These are phyloP conservation scores for Philopedon plagiatum DNA, from an alignment of 2,888 invertebrate genomes.

Conservation along the genomic window DNA sequence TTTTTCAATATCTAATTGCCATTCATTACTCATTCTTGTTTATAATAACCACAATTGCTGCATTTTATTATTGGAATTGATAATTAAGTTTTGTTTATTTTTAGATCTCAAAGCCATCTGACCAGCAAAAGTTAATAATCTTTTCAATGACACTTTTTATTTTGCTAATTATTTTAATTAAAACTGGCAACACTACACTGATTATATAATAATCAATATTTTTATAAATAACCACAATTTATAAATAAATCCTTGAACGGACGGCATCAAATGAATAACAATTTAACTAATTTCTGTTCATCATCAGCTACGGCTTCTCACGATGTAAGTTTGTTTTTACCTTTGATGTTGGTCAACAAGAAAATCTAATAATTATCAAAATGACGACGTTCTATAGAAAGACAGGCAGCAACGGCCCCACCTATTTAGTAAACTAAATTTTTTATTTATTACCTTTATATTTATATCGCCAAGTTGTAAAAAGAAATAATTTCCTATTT, in stretches of 20 bases:
- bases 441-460: too few relatives aligned
- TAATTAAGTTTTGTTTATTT: constrained; percentile 16
- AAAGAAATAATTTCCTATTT: too few relatives aligned
- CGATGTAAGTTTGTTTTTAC: too few relatives aligned
- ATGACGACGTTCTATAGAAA: too few relatives aligned
- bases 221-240: not conserved
- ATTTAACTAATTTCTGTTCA: not conserved
- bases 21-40: constrained; percentile 20
- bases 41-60: constrained; percentile 14
- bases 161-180: constrained; percentile 2
- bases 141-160: not conserved
- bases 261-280: not conserved
- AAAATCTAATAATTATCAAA: too few relatives aligned
- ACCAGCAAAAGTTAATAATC: not conserved
- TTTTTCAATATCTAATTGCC: constrained; percentile 6
- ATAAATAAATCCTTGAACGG: not conserved
- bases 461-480: too few relatives aligned
- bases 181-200: not conserved
- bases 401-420: too few relatives aligned
- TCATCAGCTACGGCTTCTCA: too few relatives aligned
- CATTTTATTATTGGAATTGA: constrained; percentile 8
- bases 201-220: not conserved
- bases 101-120: constrained; percentile 1
- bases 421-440: too few relatives aligned
- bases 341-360: too few relatives aligned